Percentiles rank a stretch among this genome's conserved stretches.
phyloP scores from a whole-genome alignment of 2,113 vertebrate genomes.

The Plotosus lineatus region DNA sequence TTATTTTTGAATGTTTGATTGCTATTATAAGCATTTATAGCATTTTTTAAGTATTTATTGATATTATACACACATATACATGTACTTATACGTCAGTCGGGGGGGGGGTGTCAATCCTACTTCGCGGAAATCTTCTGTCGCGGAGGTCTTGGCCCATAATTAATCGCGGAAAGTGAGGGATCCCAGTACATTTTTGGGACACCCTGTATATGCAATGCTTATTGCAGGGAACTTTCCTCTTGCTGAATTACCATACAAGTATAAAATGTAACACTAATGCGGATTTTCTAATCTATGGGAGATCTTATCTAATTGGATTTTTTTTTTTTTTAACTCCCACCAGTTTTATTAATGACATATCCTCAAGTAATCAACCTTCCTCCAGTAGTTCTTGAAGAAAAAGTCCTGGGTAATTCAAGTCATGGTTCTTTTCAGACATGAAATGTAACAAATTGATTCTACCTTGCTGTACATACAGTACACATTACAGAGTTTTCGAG shows the following conservation, averaged over 20 bases:
- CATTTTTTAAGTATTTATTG: no score
- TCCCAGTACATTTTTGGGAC: no score
- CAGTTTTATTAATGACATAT: not conserved
- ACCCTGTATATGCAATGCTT: no score
- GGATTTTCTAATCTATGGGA: not conserved
- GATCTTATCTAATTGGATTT: no score
- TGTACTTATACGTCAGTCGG: no score
- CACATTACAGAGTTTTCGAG: not conserved
- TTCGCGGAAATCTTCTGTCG: no score
- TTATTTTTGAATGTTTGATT: no score
- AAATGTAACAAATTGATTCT: conserved; percentile 9
- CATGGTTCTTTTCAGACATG: not conserved
- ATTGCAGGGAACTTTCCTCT: not conserved
- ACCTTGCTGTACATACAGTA: not conserved
- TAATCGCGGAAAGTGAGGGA: no score
- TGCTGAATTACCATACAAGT: not conserved
- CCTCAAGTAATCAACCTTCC: not conserved
- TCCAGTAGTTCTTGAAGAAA: not conserved
- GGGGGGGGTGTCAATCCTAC: no score
- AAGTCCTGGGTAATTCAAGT: not conserved
- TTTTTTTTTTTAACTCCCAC: not conserved
- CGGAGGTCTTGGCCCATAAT: no score
- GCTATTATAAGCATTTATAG: no score
- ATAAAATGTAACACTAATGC: not conserved
- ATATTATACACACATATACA: no score